Evolutionary conservation across 1,140 invertebrate genomes (phyloP), one percentile per base, ranked within the genome.

Genomic region (Druon quercuslanigerum): DNA sequence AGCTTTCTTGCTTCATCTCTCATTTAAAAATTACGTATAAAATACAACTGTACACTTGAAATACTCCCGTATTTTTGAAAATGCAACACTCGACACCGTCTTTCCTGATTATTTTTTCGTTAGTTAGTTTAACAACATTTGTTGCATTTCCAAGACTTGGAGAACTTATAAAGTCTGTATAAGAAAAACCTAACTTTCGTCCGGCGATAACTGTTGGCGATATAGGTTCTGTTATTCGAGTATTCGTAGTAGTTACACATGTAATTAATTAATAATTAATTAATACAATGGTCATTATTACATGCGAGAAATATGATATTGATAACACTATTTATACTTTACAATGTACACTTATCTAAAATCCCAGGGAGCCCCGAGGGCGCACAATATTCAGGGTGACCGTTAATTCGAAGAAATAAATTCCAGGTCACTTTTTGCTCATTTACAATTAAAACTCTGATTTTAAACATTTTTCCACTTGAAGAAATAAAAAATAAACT

Each of bases 41-140:
- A 46, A 66, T 66, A 66, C 60, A 66, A 66, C 60, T 66, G 60
- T 66, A 66, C 60, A 66, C 60, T 66, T 40, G 40, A 66, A n/a
- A 40, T 14, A 40, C 33, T 66, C 33, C 33, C 6, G 17, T 20
- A n/a, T 14, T 33, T 66, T 40, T 40, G 25, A 66, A 40, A 66
- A 66, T 66, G 60, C 60, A 66, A 66, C 20, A n/a, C 60, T 66
- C 14, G 12, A 25, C 14, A 66, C 60, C 33, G 16, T 40, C 33
- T 40, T 16, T 40, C n/a, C 33, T 12, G 33, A n/a, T 1, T 66
- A 2, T 14, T 40, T 8, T 46, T n/a, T 8, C 2, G n/a, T 40
- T 16, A 5, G 12, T 40, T 33, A 16, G 11, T 6, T 33, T 16
- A n/a, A 66, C 40, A n/a, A 66, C 4, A n/a, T n/a, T 40, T 40